phyloP scores from a whole-genome alignment of 2,797 vertebrate species.

The Melanotaenia maccullochi region DNA sequence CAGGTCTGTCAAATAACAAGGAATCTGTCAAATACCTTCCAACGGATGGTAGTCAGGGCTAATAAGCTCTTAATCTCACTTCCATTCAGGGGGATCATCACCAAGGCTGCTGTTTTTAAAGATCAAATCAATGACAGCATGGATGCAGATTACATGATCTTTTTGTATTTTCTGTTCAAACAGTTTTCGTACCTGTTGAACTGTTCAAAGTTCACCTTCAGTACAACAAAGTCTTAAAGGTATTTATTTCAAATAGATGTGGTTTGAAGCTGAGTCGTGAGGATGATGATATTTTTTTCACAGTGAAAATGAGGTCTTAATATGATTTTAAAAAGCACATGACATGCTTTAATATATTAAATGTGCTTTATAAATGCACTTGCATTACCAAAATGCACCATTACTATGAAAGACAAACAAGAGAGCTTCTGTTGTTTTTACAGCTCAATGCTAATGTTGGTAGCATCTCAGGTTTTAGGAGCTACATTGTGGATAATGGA shows the following conservation, averaged over 20 bases:
- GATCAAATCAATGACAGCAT: constrained; percentile 52
- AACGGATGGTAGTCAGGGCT: constrained; percentile 74
- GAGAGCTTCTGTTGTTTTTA: background rate
- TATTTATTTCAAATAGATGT: no score
- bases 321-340: no score
- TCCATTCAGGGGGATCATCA: constrained; percentile 79
- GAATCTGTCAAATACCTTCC: constrained; percentile 47
- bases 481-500: no score
- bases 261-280: no score
- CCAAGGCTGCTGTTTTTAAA: constrained; percentile 70
- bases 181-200: constrained; percentile 57
- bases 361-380: no score
- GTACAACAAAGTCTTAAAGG: no score
- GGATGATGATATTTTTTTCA: background rate
- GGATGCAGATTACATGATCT: constrained; percentile 51
- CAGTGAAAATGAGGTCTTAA: background rate
- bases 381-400: no score
- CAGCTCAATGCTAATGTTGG: no score
- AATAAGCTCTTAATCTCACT: constrained; percentile 76
- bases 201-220: no score
- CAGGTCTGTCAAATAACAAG: constrained; percentile 40
- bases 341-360: no score
- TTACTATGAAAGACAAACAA: background rate
- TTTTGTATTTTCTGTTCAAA: constrained; percentile 61
- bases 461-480: no score